Conservation (phyloP, 1,140 invertebrate species). For the Ladona fulva region DNA sequence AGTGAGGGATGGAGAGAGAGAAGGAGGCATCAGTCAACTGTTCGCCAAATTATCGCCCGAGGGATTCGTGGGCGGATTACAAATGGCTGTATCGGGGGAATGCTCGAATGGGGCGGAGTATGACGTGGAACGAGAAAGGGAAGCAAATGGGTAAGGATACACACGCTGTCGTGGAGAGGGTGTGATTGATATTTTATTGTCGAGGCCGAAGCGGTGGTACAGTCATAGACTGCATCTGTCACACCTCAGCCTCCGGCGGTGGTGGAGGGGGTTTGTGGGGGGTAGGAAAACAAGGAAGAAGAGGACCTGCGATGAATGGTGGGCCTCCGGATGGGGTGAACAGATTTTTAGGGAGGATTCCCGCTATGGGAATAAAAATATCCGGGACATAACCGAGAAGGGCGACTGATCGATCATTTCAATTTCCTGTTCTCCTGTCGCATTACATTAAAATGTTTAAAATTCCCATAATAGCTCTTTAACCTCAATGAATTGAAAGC, state of each 20-base stretch:
- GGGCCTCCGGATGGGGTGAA: too few relatives aligned
- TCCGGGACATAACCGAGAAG: too few relatives aligned
- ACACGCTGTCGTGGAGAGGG: background rate
- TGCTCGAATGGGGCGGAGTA: background rate
- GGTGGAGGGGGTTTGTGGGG: background rate
- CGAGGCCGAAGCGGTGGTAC: background rate
- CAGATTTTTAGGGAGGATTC: too few relatives aligned
- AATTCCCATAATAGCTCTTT: too few relatives aligned
- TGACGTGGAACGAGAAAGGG: background rate
- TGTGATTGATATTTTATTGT: conserved; percentile 8
- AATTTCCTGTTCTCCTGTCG: too few relatives aligned
- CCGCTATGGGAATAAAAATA: too few relatives aligned
- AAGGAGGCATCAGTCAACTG: background rate
- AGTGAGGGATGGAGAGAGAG: too few relatives aligned
- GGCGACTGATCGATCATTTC: too few relatives aligned
- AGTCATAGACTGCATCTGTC: background rate
- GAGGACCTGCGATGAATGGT: too few relatives aligned
- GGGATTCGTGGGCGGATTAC: background rate
- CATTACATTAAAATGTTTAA: too few relatives aligned
- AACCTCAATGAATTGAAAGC: too few relatives aligned
- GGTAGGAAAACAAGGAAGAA: background rate
- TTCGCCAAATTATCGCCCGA: background rate
- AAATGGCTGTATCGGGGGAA: background rate
- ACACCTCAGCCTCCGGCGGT: background rate
- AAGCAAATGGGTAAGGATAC: background rate